Conservation (phyloP, 2,113 vertebrate genomes). For the Mystacornis crossleyi region DNA sequence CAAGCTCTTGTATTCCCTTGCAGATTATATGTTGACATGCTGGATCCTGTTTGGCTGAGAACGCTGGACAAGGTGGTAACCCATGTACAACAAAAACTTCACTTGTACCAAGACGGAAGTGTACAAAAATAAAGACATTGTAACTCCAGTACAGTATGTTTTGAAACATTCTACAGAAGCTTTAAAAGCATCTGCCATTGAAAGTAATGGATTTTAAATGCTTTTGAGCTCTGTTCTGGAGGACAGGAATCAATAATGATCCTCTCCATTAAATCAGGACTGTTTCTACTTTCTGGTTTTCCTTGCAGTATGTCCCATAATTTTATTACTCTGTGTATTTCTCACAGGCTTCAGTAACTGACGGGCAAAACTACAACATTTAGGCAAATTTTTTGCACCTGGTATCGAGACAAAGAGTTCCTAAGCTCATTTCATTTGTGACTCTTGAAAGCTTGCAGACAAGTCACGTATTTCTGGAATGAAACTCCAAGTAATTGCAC, state of each 20-base stretch:
- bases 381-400: slow-evolving; percentile 16
- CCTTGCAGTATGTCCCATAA: neutral
- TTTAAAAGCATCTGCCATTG: slow-evolving; percentile 11
- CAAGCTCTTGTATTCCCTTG: neutral
- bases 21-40: neutral
- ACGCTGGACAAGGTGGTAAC: neutral
- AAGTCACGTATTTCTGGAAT: slow-evolving; percentile 33
- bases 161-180: neutral
- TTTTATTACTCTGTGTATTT: neutral
- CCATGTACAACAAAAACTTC: neutral
- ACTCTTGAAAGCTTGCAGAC: slow-evolving; percentile 59
- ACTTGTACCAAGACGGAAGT: neutral
- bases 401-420: neutral
- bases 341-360: neutral
- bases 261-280: slow-evolving; percentile 19
- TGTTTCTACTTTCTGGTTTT: slow-evolving; percentile 13
- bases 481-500: slow-evolving; percentile 66
- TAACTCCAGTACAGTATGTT: neutral
- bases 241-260: slow-evolving; percentile 14
- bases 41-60: neutral
- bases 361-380: neutral
- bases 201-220: slow-evolving; percentile 34
- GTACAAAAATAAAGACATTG: neutral
- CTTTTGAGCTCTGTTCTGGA: neutral
- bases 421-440: slow-evolving; percentile 44